Conservation (phyloP, 1,140 invertebrate species). For the Proales similis region DNA sequence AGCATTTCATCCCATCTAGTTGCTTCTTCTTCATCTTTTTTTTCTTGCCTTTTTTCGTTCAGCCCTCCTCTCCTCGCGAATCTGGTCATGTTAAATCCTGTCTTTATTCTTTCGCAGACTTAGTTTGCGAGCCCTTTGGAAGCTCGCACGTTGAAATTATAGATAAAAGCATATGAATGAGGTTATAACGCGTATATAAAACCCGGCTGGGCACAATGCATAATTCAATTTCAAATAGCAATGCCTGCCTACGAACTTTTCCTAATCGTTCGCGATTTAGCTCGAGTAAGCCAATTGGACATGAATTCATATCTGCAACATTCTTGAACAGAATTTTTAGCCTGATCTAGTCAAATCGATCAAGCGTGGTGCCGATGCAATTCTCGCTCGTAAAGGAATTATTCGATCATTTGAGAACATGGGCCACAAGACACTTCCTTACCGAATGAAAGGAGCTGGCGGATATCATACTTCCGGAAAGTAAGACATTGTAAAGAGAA, state of each 20-base stretch:
- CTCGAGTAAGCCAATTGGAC: not conserved
- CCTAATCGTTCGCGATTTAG: constrained; percentile 30
- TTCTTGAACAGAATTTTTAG: not conserved
- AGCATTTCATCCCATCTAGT: constrained; percentile 65
- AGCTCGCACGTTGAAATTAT: too few species aligned
- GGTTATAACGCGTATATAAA: too few species aligned
- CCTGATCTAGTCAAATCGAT: constrained; percentile 33
- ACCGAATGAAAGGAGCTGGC: constrained; percentile 17
- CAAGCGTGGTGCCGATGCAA: constrained; percentile 17
- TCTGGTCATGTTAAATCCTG: constrained; percentile 59
- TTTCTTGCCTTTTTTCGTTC: constrained; percentile 61
- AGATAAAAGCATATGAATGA: too few species aligned
- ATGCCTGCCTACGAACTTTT: constrained; percentile 36
- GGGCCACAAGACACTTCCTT: constrained; percentile 14
- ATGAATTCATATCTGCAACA: not conserved
- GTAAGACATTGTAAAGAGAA: constrained; percentile 46
- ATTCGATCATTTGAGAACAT: constrained; percentile 35
- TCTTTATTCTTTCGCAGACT: too few species aligned
- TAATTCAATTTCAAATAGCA: not conserved
- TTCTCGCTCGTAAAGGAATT: constrained; percentile 19
- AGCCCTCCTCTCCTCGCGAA: constrained; percentile 66
- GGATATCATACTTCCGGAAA: constrained; percentile 20
- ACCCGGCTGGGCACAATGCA: too few species aligned
- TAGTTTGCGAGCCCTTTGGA: too few species aligned
- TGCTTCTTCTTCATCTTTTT: constrained; percentile 60